A percentile compares a stretch with the other conserved stretches of the same genome.
Evolutionary conservation across 2,888 invertebrate genomes (phyloP).

Genomic region (Octodonta nipae): DNA sequence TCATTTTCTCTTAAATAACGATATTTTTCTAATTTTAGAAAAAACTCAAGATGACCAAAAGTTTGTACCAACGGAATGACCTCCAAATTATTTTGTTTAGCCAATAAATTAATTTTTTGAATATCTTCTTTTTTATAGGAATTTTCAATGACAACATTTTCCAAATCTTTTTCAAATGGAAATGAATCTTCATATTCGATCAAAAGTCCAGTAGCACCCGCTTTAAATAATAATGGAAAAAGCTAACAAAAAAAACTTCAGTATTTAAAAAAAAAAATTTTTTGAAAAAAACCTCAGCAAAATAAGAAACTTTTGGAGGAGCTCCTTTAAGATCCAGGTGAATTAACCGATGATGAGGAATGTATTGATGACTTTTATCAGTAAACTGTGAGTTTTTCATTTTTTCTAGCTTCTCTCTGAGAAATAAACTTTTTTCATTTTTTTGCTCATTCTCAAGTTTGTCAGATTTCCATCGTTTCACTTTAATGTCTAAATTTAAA

Average conservation of each 20-base stretch:
- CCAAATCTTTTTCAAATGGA: slow-evolving; percentile 50
- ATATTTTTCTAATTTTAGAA: slow-evolving; percentile 51
- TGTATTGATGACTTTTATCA: no score
- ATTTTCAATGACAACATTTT: slow-evolving; percentile 42
- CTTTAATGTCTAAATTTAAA: no score
- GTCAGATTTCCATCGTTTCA: no score
- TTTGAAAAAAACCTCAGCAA: slow-evolving; percentile 48
- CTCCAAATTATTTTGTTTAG: slow-evolving; percentile 45
- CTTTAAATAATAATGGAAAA: no score
- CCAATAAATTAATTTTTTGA: slow-evolving; percentile 43
- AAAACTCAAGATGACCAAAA: slow-evolving; percentile 76
- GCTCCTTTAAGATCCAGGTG: slow-evolving; percentile 79
- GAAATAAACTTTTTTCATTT: no score
- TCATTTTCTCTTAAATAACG: slow-evolving; percentile 50
- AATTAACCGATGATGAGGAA: no score
- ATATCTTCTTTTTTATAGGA: slow-evolving; percentile 46
- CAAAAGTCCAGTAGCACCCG: no score
- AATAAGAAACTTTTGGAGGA: slow-evolving; percentile 54
- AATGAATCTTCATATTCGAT: slow-evolving; percentile 81
- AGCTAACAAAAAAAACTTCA: no score
- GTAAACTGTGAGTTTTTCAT: no score
- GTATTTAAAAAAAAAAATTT: no score
- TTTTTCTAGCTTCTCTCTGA: no score
- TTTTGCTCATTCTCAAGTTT: no score
- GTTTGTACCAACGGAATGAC: slow-evolving; percentile 69